Base-by-base conservation (phyloP, 2,888 invertebrate species). In the Notodonta ziczac region DNA sequence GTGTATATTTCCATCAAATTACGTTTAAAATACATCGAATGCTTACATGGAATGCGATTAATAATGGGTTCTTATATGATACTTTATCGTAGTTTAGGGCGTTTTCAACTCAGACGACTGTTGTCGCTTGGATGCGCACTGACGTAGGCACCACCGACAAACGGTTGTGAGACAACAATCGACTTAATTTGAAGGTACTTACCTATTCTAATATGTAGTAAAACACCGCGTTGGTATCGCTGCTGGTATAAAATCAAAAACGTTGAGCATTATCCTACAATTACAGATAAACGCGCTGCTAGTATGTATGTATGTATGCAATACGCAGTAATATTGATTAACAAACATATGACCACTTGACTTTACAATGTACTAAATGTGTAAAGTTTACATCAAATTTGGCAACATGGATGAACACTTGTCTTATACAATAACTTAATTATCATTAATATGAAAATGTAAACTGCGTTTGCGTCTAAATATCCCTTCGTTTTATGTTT, bases 401-500 rank as follows among this genome's bases (percentile, higher is more conserved):
- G 93, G 93, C 93, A 93, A 88, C 90, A 82, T 85, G 85, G 81
- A 89, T 91, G 91, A 93, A 93, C 92, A 91, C 93, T 83, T 82
- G 70, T 81, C 83, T 84, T 85, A 82, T 84, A 82, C 55, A 71
- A 72, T 74, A 73, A 73, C 24, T 24, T 24, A 77, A 75, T 76
- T 80, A 78, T 70, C 63, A 71, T 70, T 67, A 70, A 70, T 69
- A 79, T 79, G 72, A 70, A 73, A 74, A 76, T 70, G 65, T 70
- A 59, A 63, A 76, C 71, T 67, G 66, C 63, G 61, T 72, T 70
- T 67, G 66, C 63, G 61, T 72, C 56, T 66, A 67, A 66, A 58
- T 9, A 9, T 10, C 42, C 4, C 10, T 10, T 42, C 12, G 9
- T 42, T 10, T 58, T 56, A 42, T 60, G 63, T 66, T 62, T 61